A percentile compares a stretch with the other conserved stretches of the same genome.
Evolutionary conservation across 2,113 vertebrate species (phyloP).

Genomic region (Seriola aureovittata): DNA sequence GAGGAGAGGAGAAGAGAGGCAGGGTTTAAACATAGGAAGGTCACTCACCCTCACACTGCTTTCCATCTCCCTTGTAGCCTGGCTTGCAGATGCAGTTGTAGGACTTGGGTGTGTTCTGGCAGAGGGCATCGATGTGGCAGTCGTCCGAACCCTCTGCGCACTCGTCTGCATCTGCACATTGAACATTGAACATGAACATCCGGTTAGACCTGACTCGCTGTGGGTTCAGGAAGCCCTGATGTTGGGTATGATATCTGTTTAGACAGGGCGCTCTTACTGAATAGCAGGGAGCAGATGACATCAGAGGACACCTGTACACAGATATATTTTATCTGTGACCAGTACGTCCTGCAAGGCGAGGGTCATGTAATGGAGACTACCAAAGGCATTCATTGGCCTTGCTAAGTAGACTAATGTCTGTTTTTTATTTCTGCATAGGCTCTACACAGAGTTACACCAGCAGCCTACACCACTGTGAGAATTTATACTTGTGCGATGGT

Average conservation of each 20-base stretch:
- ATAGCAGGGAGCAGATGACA: not conserved
- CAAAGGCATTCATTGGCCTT: too few species aligned
- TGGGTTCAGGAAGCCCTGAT: not conserved
- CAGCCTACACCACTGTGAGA: too few species aligned
- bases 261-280: too few species aligned
- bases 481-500: too few species aligned
- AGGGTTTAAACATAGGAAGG: not conserved
- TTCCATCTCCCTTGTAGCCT: constrained; percentile 95
- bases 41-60: constrained; percentile 93
- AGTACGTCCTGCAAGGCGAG: too few species aligned
- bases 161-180: constrained; percentile 90
- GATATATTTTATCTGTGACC: too few species aligned
- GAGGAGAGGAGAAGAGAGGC: too few species aligned
- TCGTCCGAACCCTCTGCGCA: constrained; percentile 93
- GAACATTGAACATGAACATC: constrained; percentile 14
- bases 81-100: constrained; percentile 98
- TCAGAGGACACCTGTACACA: not conserved
- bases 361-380: too few species aligned
- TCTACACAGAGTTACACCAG: too few species aligned
- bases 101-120: constrained; percentile 95
- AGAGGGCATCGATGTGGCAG: constrained; percentile 98
- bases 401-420: too few species aligned
- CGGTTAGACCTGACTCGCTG: not conserved
- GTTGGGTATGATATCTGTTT: not conserved
- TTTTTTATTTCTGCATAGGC: too few species aligned